Evolutionary conservation across 1,140 invertebrate species (phyloP).

Genomic region (Drosophila leontia): DNA sequence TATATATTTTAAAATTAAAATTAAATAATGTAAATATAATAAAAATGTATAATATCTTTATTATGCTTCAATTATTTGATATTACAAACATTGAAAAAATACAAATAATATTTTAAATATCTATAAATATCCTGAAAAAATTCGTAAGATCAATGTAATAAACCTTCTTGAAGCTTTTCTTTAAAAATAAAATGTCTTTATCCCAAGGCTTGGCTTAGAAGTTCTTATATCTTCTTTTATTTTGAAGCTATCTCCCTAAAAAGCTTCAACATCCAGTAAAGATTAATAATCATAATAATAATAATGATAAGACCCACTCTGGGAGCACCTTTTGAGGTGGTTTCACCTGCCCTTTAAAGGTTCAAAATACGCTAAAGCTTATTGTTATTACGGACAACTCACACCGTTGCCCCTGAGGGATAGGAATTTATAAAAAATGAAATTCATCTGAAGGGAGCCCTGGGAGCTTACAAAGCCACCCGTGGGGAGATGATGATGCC

Average conservation of each 20-base stretch:
- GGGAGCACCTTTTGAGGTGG: background rate
- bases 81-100: background rate
- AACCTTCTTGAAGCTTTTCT: background rate
- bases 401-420: slow-evolving; percentile 1
- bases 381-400: slow-evolving; percentile 9
- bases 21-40: background rate
- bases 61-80: background rate
- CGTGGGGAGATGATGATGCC: slow-evolving; percentile 36
- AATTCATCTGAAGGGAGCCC: slow-evolving; percentile 5
- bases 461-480: slow-evolving; percentile 11
- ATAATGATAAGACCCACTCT: background rate
- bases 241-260: too few species aligned
- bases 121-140: background rate
- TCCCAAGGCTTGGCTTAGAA: too few species aligned
- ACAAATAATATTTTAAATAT: background rate
- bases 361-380: slow-evolving; percentile 1
- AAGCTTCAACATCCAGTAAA: background rate
- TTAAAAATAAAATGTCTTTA: too few species aligned
- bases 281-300: background rate
- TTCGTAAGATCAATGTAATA: too few species aligned
- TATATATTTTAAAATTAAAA: background rate
- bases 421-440: slow-evolving; percentile 32
- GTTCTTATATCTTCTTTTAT: background rate
- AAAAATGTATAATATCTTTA: background rate
- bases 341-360: slow-evolving; percentile 5